A percentile compares a stretch with the other conserved stretches of the same genome.
phyloP scores from a whole-genome alignment of 2,888 invertebrate genomes.

The Callinectes sapidus region DNA sequence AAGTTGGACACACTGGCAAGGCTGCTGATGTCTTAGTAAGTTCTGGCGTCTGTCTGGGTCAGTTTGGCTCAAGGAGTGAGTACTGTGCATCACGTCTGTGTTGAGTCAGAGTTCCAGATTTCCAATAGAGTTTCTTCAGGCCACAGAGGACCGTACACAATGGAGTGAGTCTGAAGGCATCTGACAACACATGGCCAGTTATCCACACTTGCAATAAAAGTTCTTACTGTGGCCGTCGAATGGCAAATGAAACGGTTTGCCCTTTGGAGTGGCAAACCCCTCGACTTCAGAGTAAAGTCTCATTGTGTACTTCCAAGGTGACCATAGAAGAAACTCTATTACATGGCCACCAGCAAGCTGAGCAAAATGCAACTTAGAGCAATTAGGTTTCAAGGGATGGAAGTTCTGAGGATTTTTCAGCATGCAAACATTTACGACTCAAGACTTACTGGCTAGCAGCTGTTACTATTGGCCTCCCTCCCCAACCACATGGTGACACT shows the following conservation, averaged over 20 bases:
- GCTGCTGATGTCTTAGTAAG: neutral
- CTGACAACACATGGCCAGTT: neutral
- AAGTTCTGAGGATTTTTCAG: neutral
- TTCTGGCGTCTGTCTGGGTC: neutral
- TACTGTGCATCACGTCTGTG: neutral
- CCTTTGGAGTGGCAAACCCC: neutral
- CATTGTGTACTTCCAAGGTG: neutral
- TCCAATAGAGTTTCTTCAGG: neutral
- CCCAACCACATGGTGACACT: neutral
- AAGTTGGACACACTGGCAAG: neutral
- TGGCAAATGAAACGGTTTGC: neutral
- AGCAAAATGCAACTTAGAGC: constrained; percentile 25
- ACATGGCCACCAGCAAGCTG: constrained; percentile 13
- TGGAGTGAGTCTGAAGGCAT: neutral
- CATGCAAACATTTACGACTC: neutral
- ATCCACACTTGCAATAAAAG: neutral
- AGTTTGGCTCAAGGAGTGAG: neutral
- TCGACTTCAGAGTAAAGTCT: neutral
- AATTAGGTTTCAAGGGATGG: constrained; percentile 16
- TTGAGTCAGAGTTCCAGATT: neutral
- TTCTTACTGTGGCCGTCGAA: neutral
- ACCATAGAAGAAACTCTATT: neutral
- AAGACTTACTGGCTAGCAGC: neutral
- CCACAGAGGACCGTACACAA: neutral
- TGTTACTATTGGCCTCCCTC: neutral